Evolutionary conservation across 2,888 invertebrate genomes (phyloP).

Genomic region (Panorpa germanica): DNA sequence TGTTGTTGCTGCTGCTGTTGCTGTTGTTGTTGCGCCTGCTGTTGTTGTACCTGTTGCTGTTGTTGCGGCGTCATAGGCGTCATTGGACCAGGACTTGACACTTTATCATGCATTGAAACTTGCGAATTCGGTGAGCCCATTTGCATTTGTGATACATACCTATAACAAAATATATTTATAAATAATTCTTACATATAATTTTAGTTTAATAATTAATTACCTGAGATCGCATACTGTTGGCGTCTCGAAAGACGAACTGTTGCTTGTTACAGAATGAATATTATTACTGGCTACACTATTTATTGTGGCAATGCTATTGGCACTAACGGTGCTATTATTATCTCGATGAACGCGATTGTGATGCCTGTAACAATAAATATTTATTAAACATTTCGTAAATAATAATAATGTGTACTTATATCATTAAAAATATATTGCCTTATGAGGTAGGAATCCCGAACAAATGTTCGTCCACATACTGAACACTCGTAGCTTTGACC

Average conservation of each 20-base stretch:
- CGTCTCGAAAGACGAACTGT: too few species aligned
- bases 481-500: constrained; percentile 54
- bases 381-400: background rate
- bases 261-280: too few species aligned
- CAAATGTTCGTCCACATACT: constrained; percentile 54
- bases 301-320: constrained; percentile 31
- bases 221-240: too few species aligned
- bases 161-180: too few species aligned
- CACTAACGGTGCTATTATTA: constrained; percentile 33
- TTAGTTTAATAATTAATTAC: too few species aligned
- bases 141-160: too few species aligned
- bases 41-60: constrained; percentile 14
- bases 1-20: constrained; percentile 9
- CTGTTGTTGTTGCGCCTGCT: too few species aligned
- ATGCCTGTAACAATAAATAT: constrained; percentile 26
- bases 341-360: constrained; percentile 56
- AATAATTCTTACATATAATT: too few species aligned
- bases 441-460: constrained; percentile 59
- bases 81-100: too few species aligned
- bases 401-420: background rate
- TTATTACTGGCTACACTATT: constrained; percentile 31
- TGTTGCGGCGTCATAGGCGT: constrained; percentile 13
- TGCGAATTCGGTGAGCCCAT: too few species aligned
- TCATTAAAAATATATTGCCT: constrained; percentile 21
- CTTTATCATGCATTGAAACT: too few species aligned